A percentile compares a stretch with the other conserved stretches of the same genome.
Conservation (phyloP, 2,888 invertebrate genomes). For the Machimus atricapillus region DNA sequence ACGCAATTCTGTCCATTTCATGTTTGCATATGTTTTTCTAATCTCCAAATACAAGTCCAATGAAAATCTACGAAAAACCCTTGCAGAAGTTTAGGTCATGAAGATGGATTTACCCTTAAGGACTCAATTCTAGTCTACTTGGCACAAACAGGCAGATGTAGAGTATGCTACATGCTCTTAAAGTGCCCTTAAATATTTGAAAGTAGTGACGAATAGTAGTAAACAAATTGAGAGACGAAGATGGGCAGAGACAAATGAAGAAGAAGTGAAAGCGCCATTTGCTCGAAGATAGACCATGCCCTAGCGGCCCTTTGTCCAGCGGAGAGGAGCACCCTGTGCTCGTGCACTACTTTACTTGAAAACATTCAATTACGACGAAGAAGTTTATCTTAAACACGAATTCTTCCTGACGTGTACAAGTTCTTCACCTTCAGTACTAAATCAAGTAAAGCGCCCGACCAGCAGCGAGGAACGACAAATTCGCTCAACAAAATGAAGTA, state of each 20-base stretch:
- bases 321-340: not conserved
- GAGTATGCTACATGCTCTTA: not conserved
- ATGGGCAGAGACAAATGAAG: not conserved
- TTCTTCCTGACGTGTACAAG: constrained; percentile 20
- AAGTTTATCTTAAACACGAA: constrained; percentile 29
- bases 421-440: constrained; percentile 17
- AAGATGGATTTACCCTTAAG: not conserved
- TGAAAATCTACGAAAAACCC: not conserved
- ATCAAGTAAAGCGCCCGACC: constrained; percentile 29
- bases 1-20: not conserved
- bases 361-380: not conserved
- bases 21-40: not conserved
- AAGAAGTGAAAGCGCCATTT: not conserved
- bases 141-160: not conserved
- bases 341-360: not conserved
- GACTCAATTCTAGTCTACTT: not conserved
- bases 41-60: not conserved
- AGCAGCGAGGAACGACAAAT: constrained; percentile 29
- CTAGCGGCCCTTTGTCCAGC: not conserved
- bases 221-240: not conserved
- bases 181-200: not conserved
- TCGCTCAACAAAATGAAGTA: constrained; percentile 38
- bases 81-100: not conserved
- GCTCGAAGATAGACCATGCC: not conserved
- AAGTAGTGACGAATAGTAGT: not conserved